Evolutionary conservation across 2,888 invertebrate species (phyloP), one percentile per base, ranked within the genome.

Genomic region (Mechanitis mazaeus): DNA sequence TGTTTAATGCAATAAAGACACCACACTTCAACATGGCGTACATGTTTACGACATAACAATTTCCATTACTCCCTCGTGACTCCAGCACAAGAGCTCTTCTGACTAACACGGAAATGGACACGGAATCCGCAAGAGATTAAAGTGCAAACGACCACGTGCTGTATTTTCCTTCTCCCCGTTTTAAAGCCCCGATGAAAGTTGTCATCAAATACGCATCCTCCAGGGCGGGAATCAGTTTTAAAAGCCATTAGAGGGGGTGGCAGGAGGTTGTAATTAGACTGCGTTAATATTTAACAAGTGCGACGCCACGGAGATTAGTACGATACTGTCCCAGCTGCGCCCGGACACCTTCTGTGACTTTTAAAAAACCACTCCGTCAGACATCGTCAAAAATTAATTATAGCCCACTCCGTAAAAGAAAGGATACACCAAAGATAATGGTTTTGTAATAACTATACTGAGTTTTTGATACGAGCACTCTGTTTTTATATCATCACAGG

Each of bases 221-320:
- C 74, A 20, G 85, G 88, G 85, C 82, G 81, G 84, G 87, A 88
- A 88, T 90, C 90, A 89, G 89, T 90, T 90, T 89, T 90, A 88
- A 90, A 90, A 89, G 84, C 90, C 89, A 90, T 90, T 90, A 90
- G 87, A 84, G 72, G 72, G 71, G 71, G 70, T 65, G 71, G 66
- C 72, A 71, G 76, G 81, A 76, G 78, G 78, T 76, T 79, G 87
- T 89, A 90, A 90, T 89, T 90, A 90, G 86, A 84, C 81, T 80
- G 84, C 90, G 85, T 90, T 90, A 90, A 90, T 90, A 90, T 90
- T 90, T 90, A 89, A 89, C 88, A 89, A 89, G 90, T 89, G 85
- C 82, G 81, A 80, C 81, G 81, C 76, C 77, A 75, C 77, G 76
- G 72, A 87, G 89, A 89, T 89, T 89, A 90, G 80, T 83, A 83